Evolutionary conservation across 2,113 vertebrate genomes (phyloP).

Genomic region (Hyaena hyaena): DNA sequence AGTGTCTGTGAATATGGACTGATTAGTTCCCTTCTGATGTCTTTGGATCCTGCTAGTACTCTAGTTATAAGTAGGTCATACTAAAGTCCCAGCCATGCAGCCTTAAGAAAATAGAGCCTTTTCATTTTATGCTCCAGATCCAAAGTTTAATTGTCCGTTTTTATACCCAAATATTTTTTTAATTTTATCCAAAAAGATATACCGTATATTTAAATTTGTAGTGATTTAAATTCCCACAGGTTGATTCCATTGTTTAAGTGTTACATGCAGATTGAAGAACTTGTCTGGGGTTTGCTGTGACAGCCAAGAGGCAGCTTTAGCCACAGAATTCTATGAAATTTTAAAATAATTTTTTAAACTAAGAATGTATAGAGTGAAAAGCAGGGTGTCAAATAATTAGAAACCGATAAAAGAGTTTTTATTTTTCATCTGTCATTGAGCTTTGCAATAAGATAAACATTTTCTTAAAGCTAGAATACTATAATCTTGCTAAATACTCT

Average conservation of each 20-base stretch:
- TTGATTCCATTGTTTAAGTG: neutral
- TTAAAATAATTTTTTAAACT: constrained; percentile 42
- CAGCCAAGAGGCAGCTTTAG: neutral
- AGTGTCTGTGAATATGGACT: neutral
- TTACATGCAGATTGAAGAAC: neutral
- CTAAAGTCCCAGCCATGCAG: neutral
- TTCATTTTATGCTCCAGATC: constrained; percentile 17
- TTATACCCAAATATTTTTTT: neutral
- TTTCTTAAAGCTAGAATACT: constrained; percentile 29
- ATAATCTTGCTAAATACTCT: constrained; percentile 1
- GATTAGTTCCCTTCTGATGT: constrained; percentile 12
- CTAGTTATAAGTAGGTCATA: neutral
- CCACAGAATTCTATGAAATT: constrained; percentile 30
- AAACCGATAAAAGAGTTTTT: constrained; percentile 48
- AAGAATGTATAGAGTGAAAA: constrained; percentile 28
- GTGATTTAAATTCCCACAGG: neutral
- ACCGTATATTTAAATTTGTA: neutral
- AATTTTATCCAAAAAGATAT: neutral
- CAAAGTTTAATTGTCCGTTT: constrained; percentile 54
- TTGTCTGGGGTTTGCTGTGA: neutral
- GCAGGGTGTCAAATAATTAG: constrained; percentile 45
- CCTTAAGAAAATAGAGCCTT: constrained; percentile 9
- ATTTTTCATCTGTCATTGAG: neutral
- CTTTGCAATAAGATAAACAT: constrained; percentile 37
- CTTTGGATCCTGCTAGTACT: neutral